Base-by-base conservation (phyloP, 2,888 invertebrate genomes). In the Phengaris arion region DNA sequence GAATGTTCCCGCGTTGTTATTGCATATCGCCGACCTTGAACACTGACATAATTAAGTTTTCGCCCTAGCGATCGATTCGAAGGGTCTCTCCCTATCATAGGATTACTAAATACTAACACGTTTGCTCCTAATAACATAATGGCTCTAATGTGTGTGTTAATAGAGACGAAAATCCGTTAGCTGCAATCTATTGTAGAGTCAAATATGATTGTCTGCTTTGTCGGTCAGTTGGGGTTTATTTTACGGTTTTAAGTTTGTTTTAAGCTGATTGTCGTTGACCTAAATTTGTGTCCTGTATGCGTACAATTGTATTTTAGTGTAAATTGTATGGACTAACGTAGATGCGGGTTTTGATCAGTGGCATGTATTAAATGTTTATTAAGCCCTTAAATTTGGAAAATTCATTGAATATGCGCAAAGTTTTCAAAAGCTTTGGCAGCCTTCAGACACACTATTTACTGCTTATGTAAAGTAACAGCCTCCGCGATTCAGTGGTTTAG, bases 11-110 rank as follows among this genome's bases (percentile, higher is more conserved):
- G 22, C 35, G 35, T 12, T 64, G 12, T 59, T 59, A 22, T 45
- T 78, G 80, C 81, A 81, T 79, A 77, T 79, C 84, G 77, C 77
- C 83, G 91, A 90, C 92, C 92, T 93, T 93, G 92, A 89, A 86
- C 84, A 80, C 80, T 85, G 87, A 85, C 87, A 86, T 89, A 89
- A 92, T 91, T 89, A 87, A 85, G 87, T 89, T 86, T 81, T 81
- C 82, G 87, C 87, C 88, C 86, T 80, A 80, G 76, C 86, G 84
- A 90, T 91, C 90, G 90, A 91, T 90, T 84, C 82, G 87, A 83
- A 84, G 89, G 90, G 88, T 84, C 86, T 81, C 77, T 81, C 76
- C 86, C 86, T 81, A 78, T 77, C 79, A 77, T 81, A 82, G 87
- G 87, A 87, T 87, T 86, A 79, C 74, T 78, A 70, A 54, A 76